Evolutionary conservation across 92 coral and sea anemone genomes (phyloP).

Genomic region (Ricordea florida): DNA sequence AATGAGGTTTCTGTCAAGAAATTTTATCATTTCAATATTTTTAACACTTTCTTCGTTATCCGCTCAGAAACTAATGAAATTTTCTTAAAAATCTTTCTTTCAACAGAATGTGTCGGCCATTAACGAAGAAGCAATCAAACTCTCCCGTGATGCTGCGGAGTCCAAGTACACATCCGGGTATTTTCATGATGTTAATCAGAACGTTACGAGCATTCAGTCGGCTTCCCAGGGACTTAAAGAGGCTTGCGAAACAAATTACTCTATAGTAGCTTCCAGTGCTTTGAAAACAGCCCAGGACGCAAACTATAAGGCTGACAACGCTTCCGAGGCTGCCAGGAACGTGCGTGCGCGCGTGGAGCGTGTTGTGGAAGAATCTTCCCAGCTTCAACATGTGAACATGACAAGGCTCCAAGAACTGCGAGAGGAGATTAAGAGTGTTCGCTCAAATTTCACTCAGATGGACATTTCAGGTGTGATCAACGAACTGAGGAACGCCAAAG

Average conservation of each 20-base stretch:
- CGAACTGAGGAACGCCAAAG: slow-evolving; percentile 54
- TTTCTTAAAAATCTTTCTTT: background rate
- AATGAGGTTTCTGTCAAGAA: no score
- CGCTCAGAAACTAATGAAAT: background rate
- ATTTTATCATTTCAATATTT: no score
- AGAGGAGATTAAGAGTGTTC: slow-evolving; percentile 40
- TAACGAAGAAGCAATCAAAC: slow-evolving; percentile 46
- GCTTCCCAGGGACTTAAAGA: slow-evolving; percentile 26
- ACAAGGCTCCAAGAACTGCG: slow-evolving; percentile 62
- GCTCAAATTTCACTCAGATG: slow-evolving; percentile 43
- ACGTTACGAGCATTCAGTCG: slow-evolving; percentile 17
- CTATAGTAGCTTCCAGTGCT: slow-evolving; percentile 50
- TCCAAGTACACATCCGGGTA: slow-evolving; percentile 60
- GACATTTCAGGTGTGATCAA: slow-evolving; percentile 39
- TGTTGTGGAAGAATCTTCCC: slow-evolving; percentile 42
- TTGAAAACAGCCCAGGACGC: slow-evolving; percentile 39
- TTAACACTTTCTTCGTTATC: background rate
- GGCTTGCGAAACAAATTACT: slow-evolving; percentile 65
- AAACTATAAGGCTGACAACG: slow-evolving; percentile 38
- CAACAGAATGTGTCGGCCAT: slow-evolving; percentile 56
- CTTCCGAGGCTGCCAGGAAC: slow-evolving; percentile 37
- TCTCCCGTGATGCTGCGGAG: slow-evolving; percentile 32
- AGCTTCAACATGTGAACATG: slow-evolving; percentile 53
- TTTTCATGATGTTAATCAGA: slow-evolving; percentile 12
- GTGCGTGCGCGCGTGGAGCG: slow-evolving; percentile 34